Evolutionary conservation across 2,888 invertebrate species (phyloP), one percentile per base, ranked within the genome.

Genomic region (Yponomeuta plumbellus): DNA sequence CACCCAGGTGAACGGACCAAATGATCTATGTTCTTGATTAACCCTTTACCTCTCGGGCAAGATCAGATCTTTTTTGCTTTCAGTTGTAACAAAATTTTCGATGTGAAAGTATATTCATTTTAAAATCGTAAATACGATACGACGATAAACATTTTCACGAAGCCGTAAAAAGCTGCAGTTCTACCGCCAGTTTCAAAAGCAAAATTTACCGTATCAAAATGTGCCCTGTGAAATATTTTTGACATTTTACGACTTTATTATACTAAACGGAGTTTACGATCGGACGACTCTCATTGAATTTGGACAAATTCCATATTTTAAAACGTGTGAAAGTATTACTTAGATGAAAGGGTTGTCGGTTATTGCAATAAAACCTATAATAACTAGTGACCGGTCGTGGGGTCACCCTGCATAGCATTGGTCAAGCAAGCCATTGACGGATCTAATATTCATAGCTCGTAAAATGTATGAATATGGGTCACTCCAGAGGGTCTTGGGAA

Each of bases 291-390:
- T 84, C 81, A 79, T 83, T 81, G 72, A 68, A 75, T 77, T 80
- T 76, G 75, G 81, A 82, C 83, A 83, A 84, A 86, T 83, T 80
- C 81, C 76, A 78, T 71, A 74, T 85, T 84, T 86, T 80, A 84
- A 81, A 87, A 88, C 87, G 88, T 90, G 88, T 88, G 88, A 90
- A 88, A 87, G 85, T 84, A 80, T 52, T 80, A 86, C 34, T 34
- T 82, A 76, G 84, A 79, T 83, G 81, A 79, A 80, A 80, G 85
- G 83, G 80, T 80, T 71, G 69, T 71, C 63, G 64, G 58, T 23
- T 67, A 64, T 64, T 66, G 74, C 73, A 74, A 80, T 83, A 83
- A 85, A 84, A 80, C 76, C 71, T 69, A 77, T 77, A 77, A 80
- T 80, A 78, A 79, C 64, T 23, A 70, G 67, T 77, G 81, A 77